Evolutionary conservation across 2,113 vertebrate species (phyloP), one percentile per base, ranked within the genome.

Genomic region (Cisticola juncidis): DNA sequence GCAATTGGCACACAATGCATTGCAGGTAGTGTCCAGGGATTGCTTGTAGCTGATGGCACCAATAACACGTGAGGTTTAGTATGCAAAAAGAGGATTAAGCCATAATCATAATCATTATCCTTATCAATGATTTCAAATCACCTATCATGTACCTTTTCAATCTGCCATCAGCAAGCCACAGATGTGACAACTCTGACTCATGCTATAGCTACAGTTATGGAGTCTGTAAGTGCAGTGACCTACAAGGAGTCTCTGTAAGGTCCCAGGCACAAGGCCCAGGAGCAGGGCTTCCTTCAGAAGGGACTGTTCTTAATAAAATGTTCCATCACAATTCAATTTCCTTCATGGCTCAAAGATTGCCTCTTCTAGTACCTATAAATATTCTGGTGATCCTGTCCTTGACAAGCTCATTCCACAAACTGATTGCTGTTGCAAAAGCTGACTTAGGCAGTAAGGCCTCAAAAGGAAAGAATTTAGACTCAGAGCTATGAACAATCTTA

Each of bases 1-100:
- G 62, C 19, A 35, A 18, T 47, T 57, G 44, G 29, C 57, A 69
- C 50, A 18, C 29, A 66, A 29, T 29, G 58, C n/a, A 31, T 45
- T 65, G 58, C 60, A 61, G 7, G 42, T 57, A 11, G n/a, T 42
- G 45, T 57, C n/a, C 58, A 69, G 68, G 15, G 17, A 17, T 16
- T 71, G 58, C 56, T 61, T 57, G 31, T 15, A 72, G 58, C 36
- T 86, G 76, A 28, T 72, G 64, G 40, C 48, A 90, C 18, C 42
- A 69, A 11, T 29, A 70, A 80, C 0, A 4, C 69, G 31, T 12
- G n/a, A 69, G 42, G 28, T 83, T 83, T 58, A 62, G 42, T 28
- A 51, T 89, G 23, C 47, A 86, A 90, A 84, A 82, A 74, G 64
- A 83, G 51, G 47, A 92, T 92, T 95, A 74, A 91, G 35, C 47